Percentiles rank a stretch among this genome's conserved stretches.
These are phyloP conservation scores for Drosophila rhopaloa DNA, from an alignment of 1,140 invertebrate species.

Conservation along the genomic window DNA sequence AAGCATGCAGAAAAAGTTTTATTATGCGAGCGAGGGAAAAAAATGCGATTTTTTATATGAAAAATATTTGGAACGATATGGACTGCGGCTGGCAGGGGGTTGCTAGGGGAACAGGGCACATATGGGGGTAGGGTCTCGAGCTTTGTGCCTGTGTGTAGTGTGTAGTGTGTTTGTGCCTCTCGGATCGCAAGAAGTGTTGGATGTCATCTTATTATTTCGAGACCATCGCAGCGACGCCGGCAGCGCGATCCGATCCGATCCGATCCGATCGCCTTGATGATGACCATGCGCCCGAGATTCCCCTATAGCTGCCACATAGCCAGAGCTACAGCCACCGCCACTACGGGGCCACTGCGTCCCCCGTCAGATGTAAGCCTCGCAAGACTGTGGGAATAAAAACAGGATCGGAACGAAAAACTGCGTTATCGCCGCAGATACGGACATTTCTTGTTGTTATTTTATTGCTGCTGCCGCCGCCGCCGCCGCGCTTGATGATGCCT, in stretches of 20 bases:
- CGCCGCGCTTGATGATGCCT: constrained; percentile 60
- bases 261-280: constrained; percentile 67
- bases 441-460: constrained; percentile 42
- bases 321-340: constrained; percentile 27
- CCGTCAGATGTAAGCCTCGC: constrained; percentile 73
- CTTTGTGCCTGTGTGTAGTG: constrained; percentile 32
- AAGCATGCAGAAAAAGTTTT: constrained; percentile 75
- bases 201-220: constrained; percentile 84
- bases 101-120: constrained; percentile 32
- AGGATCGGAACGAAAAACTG: constrained; percentile 68
- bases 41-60: constrained; percentile 71
- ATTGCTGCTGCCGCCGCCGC: constrained; percentile 32
- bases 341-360: constrained; percentile 48
- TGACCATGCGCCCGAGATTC: constrained; percentile 74
- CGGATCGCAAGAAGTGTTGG: constrained; percentile 78
- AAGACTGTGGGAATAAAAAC: constrained; percentile 84
- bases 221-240: constrained; percentile 57
- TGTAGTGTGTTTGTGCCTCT: constrained; percentile 17
- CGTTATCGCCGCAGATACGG: constrained; percentile 61
- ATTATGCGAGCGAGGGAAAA: constrained; percentile 63
- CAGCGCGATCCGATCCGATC: constrained; percentile 54
- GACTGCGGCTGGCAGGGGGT: constrained; percentile 52
- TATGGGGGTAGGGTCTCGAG: constrained; percentile 42
- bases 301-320: constrained; percentile 35
- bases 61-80: constrained; percentile 68